A percentile compares a stretch with the other conserved stretches of the same genome.
These are phyloP conservation scores for Megaceryle alcyon DNA, from an alignment of 2,797 vertebrate species.

Conservation along the genomic window DNA sequence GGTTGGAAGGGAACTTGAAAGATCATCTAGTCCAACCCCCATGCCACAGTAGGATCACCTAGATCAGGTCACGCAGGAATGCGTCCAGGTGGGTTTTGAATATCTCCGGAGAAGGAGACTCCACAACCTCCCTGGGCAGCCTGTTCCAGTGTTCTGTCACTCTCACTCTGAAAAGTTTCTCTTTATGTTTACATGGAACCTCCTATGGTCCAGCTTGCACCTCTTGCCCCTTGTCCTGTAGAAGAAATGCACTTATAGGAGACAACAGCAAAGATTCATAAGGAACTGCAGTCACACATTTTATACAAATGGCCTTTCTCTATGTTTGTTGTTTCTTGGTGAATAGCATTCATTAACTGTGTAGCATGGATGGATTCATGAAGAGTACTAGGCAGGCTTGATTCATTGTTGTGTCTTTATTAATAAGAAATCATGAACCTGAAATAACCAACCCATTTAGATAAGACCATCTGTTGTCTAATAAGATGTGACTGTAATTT, in stretches of 20 bases:
- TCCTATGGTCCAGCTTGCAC: too few relatives aligned
- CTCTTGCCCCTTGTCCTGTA: too few relatives aligned
- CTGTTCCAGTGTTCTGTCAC: too few relatives aligned
- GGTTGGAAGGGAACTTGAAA: too few relatives aligned
- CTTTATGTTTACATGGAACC: too few relatives aligned
- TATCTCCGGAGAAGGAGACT: too few relatives aligned
- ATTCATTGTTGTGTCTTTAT: slow-evolving; percentile 40
- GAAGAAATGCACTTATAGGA: neutral
- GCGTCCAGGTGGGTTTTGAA: too few relatives aligned
- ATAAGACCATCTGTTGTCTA: slow-evolving; percentile 61
- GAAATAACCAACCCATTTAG: slow-evolving; percentile 63
- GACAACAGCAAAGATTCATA: neutral
- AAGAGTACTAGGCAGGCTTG: slow-evolving; percentile 15
- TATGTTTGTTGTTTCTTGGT: neutral
- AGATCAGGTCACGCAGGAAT: too few relatives aligned
- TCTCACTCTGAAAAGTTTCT: too few relatives aligned
- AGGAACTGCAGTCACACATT: neutral
- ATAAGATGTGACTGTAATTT: slow-evolving; percentile 56
- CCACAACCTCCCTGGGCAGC: too few relatives aligned
- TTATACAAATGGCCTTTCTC: neutral
- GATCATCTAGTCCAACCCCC: too few relatives aligned
- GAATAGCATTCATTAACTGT: neutral
- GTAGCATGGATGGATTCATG: neutral
- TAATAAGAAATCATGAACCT: slow-evolving; percentile 48
- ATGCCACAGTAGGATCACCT: too few relatives aligned